Conservation (phyloP, 2,888 invertebrate genomes). For the Acronicta aceris region DNA sequence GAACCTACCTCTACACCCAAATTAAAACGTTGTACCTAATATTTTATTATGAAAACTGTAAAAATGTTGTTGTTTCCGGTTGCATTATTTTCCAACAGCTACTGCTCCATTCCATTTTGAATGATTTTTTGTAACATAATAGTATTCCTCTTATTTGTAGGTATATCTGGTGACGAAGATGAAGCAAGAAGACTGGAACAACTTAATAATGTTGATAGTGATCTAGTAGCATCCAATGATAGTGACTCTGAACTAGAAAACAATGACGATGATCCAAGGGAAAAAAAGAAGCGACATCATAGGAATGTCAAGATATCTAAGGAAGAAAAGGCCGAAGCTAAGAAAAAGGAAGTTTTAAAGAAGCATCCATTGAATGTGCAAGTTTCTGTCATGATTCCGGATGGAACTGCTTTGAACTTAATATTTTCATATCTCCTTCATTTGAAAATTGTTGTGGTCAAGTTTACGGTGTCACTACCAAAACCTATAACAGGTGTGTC, state of each 20-base stretch:
- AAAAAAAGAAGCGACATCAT: slow-evolving; percentile 91
- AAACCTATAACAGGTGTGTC: slow-evolving; percentile 89
- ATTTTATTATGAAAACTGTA: no score
- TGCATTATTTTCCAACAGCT: no score
- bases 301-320: slow-evolving; percentile 89
- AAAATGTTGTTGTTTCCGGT: no score
- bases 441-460: slow-evolving; percentile 93
- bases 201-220: slow-evolving; percentile 85
- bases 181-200: slow-evolving; percentile 91
- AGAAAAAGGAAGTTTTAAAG: slow-evolving; percentile 90
- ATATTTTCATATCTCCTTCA: slow-evolving; percentile 92
- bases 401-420: slow-evolving; percentile 91
- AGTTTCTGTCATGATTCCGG: slow-evolving; percentile 90
- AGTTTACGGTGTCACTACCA: slow-evolving; percentile 88
- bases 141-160: slow-evolving; percentile 68
- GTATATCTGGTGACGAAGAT: slow-evolving; percentile 91
- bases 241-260: slow-evolving; percentile 92
- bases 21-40: no score
- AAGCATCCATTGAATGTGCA: slow-evolving; percentile 93
- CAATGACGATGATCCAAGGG: slow-evolving; percentile 87
- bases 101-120: no score
- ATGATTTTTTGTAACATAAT: neutral
- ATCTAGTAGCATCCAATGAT: slow-evolving; percentile 89
- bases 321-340: slow-evolving; percentile 92
- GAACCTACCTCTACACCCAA: no score